A percentile compares a stretch with the other conserved stretches of the same genome.
Evolutionary conservation across 2,888 invertebrate species (phyloP).

Genomic region (Uloborus plumipes): DNA sequence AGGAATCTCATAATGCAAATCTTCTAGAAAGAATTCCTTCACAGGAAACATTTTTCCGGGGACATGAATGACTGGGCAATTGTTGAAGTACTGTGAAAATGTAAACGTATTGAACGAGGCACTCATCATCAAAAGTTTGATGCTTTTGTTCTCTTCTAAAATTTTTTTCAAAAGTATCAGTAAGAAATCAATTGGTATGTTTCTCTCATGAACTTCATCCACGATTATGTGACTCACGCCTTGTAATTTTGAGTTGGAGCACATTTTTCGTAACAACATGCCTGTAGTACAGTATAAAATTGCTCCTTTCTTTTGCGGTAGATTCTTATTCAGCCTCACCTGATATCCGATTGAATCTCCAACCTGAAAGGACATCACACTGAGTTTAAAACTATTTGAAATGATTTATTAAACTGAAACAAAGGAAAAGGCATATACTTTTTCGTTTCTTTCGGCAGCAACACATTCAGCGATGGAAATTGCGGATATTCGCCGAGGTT

Average conservation of each 20-base stretch:
- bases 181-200: slow-evolving; percentile 91
- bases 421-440: slow-evolving; percentile 70
- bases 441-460: slow-evolving; percentile 88
- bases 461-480: slow-evolving; percentile 96
- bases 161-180: slow-evolving; percentile 94
- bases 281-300: slow-evolving; percentile 96
- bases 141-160: slow-evolving; percentile 90
- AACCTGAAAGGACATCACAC: slow-evolving; percentile 73
- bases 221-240: slow-evolving; percentile 98
- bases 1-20: slow-evolving; percentile 9
- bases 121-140: slow-evolving; percentile 96
- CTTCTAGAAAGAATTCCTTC: slow-evolving; percentile 75
- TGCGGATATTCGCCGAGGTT: slow-evolving; percentile 95
- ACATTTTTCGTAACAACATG: slow-evolving; percentile 86
- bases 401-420: neutral
- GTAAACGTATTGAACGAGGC: slow-evolving; percentile 95
- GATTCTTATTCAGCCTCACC: slow-evolving; percentile 91
- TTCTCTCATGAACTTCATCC: slow-evolving; percentile 94
- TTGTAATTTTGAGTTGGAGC: slow-evolving; percentile 84
- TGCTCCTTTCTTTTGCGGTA: slow-evolving; percentile 93
- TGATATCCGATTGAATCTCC: slow-evolving; percentile 85
- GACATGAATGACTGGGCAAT: slow-evolving; percentile 91
- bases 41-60: slow-evolving; percentile 90
- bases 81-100: slow-evolving; percentile 91
- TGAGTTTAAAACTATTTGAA: neutral